These are phyloP conservation scores for Wiebesia pumilae DNA, from an alignment of 1,140 invertebrate species.

Conservation along the genomic window DNA sequence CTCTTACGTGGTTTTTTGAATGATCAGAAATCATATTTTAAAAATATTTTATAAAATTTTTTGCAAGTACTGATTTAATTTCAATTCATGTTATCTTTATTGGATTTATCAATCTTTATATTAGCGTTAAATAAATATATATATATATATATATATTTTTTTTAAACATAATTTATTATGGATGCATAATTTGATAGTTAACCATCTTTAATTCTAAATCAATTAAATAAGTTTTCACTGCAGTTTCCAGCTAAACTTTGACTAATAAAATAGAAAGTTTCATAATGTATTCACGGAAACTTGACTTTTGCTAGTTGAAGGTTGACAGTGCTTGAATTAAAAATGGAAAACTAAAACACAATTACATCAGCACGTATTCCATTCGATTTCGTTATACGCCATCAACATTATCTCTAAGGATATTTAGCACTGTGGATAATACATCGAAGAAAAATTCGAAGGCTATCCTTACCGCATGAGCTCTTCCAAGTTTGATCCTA, in stretches of 20 bases:
- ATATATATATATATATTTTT: too few relatives aligned
- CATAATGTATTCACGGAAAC: background rate
- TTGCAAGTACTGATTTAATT: too few relatives aligned
- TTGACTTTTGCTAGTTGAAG: background rate
- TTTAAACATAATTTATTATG: background rate
- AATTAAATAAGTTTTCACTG: background rate
- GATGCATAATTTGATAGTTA: background rate
- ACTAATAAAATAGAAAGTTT: conserved; percentile 4
- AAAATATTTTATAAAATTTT: too few relatives aligned
- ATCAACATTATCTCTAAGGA: background rate
- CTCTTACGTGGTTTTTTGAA: too few relatives aligned
- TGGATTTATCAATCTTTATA: background rate
- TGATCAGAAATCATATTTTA: too few relatives aligned
- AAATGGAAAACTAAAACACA: conserved; percentile 9
- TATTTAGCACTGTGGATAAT: background rate
- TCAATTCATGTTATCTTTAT: background rate
- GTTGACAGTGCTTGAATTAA: conserved; percentile 23
- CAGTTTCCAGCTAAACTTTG: background rate
- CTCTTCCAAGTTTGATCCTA: conserved; percentile 14
- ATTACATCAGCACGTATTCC: background rate
- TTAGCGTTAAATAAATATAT: background rate
- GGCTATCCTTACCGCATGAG: background rate
- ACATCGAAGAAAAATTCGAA: background rate
- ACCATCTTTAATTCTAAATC: conserved; percentile 13
- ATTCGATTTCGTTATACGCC: background rate